These are phyloP conservation scores for Pelodytes ibericus DNA, from an alignment of 2,797 vertebrate genomes.

Conservation along the genomic window DNA sequence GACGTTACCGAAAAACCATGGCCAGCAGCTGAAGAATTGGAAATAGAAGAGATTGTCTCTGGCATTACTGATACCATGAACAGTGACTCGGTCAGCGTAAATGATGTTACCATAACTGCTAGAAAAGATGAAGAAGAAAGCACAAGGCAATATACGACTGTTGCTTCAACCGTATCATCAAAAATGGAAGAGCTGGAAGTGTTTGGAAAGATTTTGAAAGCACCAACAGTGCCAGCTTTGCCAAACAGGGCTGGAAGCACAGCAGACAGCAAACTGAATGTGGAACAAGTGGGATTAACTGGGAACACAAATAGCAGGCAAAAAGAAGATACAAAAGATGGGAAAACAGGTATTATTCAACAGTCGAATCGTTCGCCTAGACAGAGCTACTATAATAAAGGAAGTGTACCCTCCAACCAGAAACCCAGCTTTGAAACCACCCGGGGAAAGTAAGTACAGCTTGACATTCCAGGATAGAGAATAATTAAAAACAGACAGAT, in stretches of 20 bases:
- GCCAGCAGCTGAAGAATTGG: slow-evolving; percentile 20
- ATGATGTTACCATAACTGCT: slow-evolving; percentile 21
- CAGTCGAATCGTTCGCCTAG: slow-evolving; percentile 46
- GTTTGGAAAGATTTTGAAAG: not conserved
- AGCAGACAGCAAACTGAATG: not conserved
- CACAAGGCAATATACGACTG: slow-evolving; percentile 1
- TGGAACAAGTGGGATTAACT: slow-evolving; percentile 38
- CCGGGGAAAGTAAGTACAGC: slow-evolving; percentile 73
- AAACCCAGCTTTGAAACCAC: slow-evolving; percentile 69
- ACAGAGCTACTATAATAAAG: slow-evolving; percentile 41
- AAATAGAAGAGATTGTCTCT: slow-evolving; percentile 37
- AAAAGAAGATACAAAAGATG: slow-evolving; percentile 50
- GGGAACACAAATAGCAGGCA: slow-evolving; percentile 46
- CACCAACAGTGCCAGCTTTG: slow-evolving; percentile 6
- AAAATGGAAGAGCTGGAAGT: slow-evolving; percentile 17
- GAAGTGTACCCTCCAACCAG: slow-evolving; percentile 47
- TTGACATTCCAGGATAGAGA: not conserved
- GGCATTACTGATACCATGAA: slow-evolving; percentile 4
- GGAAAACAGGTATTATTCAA: not conserved
- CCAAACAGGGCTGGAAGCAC: not conserved
- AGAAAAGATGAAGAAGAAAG: not conserved
- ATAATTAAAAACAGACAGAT: too few relatives aligned
- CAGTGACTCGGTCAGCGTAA: slow-evolving; percentile 29
- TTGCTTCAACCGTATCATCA: not conserved
- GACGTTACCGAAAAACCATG: slow-evolving; percentile 10